A percentile compares a stretch with the other conserved stretches of the same genome.
Conservation (phyloP, 2,888 invertebrate species). For the Drosophila paranaensis region DNA sequence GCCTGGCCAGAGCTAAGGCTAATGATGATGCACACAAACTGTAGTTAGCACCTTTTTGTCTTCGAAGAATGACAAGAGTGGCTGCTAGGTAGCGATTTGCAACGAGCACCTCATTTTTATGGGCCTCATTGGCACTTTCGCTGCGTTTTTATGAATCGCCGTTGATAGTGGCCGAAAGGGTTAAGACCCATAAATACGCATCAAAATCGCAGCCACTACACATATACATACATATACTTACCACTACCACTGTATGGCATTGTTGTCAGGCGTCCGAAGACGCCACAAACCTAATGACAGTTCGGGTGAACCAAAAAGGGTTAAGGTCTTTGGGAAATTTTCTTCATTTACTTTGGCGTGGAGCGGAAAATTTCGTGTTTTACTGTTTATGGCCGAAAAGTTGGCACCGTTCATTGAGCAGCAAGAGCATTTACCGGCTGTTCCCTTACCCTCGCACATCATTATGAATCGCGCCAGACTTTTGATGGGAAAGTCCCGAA, state of each 20-base stretch:
- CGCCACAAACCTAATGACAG: slow-evolving; percentile 79
- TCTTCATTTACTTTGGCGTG: slow-evolving; percentile 44
- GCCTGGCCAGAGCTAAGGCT: slow-evolving; percentile 30
- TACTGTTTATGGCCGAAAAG: slow-evolving; percentile 63
- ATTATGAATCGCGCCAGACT: slow-evolving; percentile 76
- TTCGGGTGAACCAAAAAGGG: slow-evolving; percentile 60
- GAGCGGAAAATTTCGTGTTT: slow-evolving; percentile 52
- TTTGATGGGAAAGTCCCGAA: slow-evolving; percentile 77
- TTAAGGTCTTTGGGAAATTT: slow-evolving; percentile 71
- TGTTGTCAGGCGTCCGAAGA: slow-evolving; percentile 59
- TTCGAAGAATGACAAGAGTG: slow-evolving; percentile 66
- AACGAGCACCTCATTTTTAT: slow-evolving; percentile 44
- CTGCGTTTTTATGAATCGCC: slow-evolving; percentile 66
- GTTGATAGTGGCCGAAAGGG: slow-evolving; percentile 52
- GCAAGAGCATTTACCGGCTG: slow-evolving; percentile 30
- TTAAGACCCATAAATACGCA: slow-evolving; percentile 44
- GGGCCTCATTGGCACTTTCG: slow-evolving; percentile 60
- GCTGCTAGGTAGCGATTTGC: slow-evolving; percentile 25
- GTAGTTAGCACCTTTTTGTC: slow-evolving; percentile 80
- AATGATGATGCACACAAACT: slow-evolving; percentile 67
- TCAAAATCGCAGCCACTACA: slow-evolving; percentile 28
- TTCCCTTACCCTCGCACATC: slow-evolving; percentile 32
- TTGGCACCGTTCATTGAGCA: slow-evolving; percentile 71
- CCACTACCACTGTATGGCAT: slow-evolving; percentile 22
- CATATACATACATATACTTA: background rate